Conservation (phyloP, 1,140 invertebrate species). For the Brachionus plicatilis region DNA sequence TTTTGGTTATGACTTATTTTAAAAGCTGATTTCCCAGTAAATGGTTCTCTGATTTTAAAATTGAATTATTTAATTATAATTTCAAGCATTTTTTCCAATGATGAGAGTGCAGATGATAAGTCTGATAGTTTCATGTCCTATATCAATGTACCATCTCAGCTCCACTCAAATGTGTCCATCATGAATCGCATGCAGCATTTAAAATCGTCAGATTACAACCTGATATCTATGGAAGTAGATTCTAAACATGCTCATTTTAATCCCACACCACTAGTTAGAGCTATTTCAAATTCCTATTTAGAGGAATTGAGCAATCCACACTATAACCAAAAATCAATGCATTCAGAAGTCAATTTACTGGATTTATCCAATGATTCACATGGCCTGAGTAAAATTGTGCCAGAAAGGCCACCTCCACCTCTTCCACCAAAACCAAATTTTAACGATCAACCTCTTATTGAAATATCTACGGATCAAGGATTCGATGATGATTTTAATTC, state of each 20-base stretch:
- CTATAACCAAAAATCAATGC: not conserved
- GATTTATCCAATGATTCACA: not conserved
- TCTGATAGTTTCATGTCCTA: not conserved
- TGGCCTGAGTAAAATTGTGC: not conserved
- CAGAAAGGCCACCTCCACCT: conserved; percentile 17
- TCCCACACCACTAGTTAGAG: conserved; percentile 2
- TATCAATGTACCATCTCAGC: conserved; percentile 11
- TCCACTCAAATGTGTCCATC: conserved; percentile 8
- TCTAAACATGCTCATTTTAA: not conserved
- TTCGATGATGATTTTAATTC: not conserved
- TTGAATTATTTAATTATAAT: not conserved
- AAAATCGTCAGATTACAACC: not conserved
- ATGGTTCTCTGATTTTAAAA: not conserved
- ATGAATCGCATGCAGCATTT: conserved; percentile 1
- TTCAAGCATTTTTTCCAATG: not conserved
- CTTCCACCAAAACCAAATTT: not conserved
- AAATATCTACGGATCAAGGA: not conserved
- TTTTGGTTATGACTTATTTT: no score
- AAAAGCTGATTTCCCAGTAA: no score
- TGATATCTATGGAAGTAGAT: not conserved
- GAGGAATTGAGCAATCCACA: not conserved
- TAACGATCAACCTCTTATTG: not conserved
- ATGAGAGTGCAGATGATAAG: not conserved
- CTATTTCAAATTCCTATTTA: not conserved
- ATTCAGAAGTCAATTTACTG: conserved; percentile 8